These are phyloP conservation scores for Lineus longissimus DNA, from an alignment of 1,140 invertebrate species.

Conservation along the genomic window DNA sequence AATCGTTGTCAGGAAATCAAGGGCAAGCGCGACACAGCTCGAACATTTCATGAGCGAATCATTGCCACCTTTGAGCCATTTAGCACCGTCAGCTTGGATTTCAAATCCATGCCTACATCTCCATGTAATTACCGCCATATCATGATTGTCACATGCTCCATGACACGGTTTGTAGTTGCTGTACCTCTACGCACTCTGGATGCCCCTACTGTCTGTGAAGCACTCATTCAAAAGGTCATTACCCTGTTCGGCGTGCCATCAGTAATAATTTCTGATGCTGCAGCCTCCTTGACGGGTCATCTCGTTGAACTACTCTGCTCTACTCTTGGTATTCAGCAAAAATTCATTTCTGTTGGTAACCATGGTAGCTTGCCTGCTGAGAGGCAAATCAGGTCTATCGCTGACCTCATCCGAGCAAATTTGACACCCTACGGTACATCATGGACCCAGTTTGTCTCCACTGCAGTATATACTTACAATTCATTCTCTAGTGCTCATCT, in stretches of 20 bases:
- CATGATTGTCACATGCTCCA: background rate
- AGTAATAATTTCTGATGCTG: background rate
- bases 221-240: background rate
- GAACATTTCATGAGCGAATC: constrained; percentile 5
- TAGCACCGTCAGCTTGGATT: background rate
- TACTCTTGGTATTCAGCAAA: background rate
- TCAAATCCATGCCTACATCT: background rate
- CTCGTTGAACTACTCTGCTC: background rate
- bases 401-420: background rate
- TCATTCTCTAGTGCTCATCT: background rate
- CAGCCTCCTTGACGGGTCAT: background rate
- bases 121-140: background rate
- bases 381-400: background rate
- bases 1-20: background rate
- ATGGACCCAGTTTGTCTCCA: background rate
- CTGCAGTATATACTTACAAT: background rate
- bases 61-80: background rate
- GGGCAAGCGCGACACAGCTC: background rate
- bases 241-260: background rate
- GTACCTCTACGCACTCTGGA: background rate
- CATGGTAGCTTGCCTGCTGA: background rate
- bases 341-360: background rate
- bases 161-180: background rate
- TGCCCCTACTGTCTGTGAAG: background rate
- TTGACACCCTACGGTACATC: background rate